A percentile compares a stretch with the other conserved stretches of the same genome.
Evolutionary conservation across 2,888 invertebrate species (phyloP).

Genomic region (Molanna angustata): DNA sequence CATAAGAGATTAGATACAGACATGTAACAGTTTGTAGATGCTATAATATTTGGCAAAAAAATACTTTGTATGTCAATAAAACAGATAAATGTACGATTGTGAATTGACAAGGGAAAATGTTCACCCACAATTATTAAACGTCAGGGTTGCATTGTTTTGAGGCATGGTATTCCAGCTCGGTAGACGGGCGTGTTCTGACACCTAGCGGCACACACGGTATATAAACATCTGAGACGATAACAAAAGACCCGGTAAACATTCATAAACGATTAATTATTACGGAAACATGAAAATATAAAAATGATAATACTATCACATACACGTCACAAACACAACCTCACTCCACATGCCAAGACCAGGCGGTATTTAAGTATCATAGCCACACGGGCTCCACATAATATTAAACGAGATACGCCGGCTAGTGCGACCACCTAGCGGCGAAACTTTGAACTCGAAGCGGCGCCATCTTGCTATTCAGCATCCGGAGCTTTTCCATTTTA

Average conservation of each 20-base stretch:
- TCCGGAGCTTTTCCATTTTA: constrained; percentile 19
- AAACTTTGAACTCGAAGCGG: constrained; percentile 29
- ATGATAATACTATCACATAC: constrained; percentile 22
- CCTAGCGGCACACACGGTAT: constrained; percentile 5
- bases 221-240: constrained; percentile 6
- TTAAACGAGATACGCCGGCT: constrained; percentile 17
- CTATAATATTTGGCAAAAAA: too few species aligned
- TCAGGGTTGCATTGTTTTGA: constrained; percentile 19
- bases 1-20: too few species aligned
- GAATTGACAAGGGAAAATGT: not conserved
- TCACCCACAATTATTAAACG: constrained; percentile 8
- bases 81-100: too few species aligned
- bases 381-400: constrained; percentile 17
- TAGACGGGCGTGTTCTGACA: constrained; percentile 10
- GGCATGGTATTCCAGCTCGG: constrained; percentile 8
- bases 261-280: constrained; percentile 2
- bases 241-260: too few species aligned
- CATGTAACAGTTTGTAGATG: too few species aligned
- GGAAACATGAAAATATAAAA: constrained; percentile 6
- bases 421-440: constrained; percentile 22
- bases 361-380: constrained; percentile 40
- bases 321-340: constrained; percentile 23
- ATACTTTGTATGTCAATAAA: too few species aligned
- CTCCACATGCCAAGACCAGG: constrained; percentile 21
- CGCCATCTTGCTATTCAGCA: constrained; percentile 35